Evolutionary conservation across 2,113 vertebrate species (phyloP).

Genomic region (Calyptommatus sinebrachiatus): DNA sequence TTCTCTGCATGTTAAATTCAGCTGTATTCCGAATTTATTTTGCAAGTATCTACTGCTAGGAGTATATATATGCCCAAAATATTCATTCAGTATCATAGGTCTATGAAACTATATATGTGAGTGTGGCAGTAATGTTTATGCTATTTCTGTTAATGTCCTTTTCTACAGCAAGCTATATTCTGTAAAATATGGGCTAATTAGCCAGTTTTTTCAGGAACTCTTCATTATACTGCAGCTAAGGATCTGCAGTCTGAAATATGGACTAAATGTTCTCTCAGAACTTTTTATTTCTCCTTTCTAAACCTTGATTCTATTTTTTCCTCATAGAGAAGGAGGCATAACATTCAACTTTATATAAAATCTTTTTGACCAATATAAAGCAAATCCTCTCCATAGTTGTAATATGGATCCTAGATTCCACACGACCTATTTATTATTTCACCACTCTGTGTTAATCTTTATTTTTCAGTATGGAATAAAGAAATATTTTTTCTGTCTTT

Average conservation of each 20-base stretch:
- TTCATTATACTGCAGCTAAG: background rate
- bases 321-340: background rate
- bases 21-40: background rate
- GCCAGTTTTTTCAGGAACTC: background rate
- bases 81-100: background rate
- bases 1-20: background rate
- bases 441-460: background rate
- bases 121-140: background rate
- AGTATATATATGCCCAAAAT: background rate
- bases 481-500: background rate
- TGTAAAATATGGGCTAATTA: background rate
- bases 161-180: background rate
- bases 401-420: background rate
- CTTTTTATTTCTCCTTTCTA: background rate
- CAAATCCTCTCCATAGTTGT: background rate
- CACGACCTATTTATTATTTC: background rate
- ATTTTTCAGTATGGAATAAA: constrained; percentile 15
- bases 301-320: background rate
- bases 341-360: background rate
- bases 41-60: background rate
- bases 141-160: background rate
- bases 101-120: background rate
- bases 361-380: background rate
- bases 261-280: background rate
- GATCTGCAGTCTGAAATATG: background rate